Conservation (phyloP, 2,888 invertebrate species). For the Erynnis tages region DNA sequence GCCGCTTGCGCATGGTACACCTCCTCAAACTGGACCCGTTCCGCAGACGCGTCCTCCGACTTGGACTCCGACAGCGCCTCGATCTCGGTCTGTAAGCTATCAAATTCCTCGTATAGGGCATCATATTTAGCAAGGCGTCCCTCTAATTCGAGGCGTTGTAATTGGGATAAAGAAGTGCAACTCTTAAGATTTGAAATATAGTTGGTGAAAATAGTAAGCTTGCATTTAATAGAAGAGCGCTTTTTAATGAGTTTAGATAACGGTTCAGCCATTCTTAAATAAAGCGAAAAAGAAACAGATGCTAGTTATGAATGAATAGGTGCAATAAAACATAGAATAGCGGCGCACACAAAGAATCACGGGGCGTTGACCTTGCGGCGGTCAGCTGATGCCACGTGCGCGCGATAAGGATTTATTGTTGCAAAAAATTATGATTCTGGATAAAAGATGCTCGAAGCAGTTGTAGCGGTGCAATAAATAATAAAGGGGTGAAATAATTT, state of each 20-base stretch:
- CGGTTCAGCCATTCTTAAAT: slow-evolving; percentile 6
- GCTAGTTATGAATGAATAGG: neutral
- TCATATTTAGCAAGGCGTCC: slow-evolving; percentile 13
- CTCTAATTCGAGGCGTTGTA: slow-evolving; percentile 7
- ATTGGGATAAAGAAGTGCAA: neutral
- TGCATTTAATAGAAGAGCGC: neutral
- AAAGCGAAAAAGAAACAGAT: neutral
- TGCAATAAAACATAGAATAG: neutral
- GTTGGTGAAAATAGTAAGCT: neutral
- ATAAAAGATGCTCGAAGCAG: neutral
- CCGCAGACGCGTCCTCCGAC: slow-evolving; percentile 2
- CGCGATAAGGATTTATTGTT: neutral
- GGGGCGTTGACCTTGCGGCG: slow-evolving; percentile 1
- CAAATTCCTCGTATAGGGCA: slow-evolving; percentile 10
- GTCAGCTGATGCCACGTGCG: neutral
- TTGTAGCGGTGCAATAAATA: neutral
- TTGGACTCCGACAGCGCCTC: slow-evolving; percentile 2
- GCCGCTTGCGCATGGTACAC: neutral
- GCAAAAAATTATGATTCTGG: neutral
- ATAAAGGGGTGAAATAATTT: neutral
- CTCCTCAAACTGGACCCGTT: slow-evolving; percentile 2
- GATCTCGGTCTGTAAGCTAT: slow-evolving; percentile 12
- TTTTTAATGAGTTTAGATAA: slow-evolving; percentile 3
- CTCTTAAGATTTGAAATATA: neutral
- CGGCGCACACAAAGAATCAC: neutral